Conservation (phyloP, 2,888 invertebrate genomes). For the Cephus pygmeus region DNA sequence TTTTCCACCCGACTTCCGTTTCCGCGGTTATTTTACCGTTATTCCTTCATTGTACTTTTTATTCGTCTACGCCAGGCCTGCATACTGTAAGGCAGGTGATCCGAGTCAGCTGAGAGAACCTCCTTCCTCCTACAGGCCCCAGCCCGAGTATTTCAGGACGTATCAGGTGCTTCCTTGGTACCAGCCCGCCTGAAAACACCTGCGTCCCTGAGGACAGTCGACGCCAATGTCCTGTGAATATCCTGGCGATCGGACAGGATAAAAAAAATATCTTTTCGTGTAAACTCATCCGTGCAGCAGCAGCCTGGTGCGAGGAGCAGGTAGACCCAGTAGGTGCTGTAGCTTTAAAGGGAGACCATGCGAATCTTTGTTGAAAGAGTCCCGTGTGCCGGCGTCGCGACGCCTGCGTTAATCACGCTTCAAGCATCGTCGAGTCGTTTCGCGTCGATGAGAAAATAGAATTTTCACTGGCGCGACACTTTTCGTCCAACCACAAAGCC, state of each 20-base stretch:
- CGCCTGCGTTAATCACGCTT: neutral
- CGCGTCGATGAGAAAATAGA: neutral
- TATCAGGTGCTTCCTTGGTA: conserved; percentile 49
- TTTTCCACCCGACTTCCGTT: neutral
- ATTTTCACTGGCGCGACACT: neutral
- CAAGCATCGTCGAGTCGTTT: neutral
- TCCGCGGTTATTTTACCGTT: neutral
- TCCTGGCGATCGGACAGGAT: neutral
- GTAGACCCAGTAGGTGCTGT: neutral
- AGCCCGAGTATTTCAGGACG: neutral
- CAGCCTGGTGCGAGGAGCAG: neutral
- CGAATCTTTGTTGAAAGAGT: neutral
- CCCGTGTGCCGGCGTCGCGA: neutral
- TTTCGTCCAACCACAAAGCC: neutral
- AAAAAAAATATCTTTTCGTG: neutral
- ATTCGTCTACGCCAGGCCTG: neutral
- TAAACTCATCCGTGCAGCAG: neutral
- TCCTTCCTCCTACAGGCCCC: neutral
- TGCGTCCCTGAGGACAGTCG: conserved; percentile 25
- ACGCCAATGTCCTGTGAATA: neutral
- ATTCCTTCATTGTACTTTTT: neutral
- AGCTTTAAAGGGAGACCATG: neutral
- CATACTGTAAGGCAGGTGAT: neutral
- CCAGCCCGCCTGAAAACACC: conserved; percentile 43
- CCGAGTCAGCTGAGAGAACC: neutral